These are phyloP conservation scores for Thermophis baileyi DNA, from an alignment of 2,113 vertebrate genomes.

Conservation along the genomic window DNA sequence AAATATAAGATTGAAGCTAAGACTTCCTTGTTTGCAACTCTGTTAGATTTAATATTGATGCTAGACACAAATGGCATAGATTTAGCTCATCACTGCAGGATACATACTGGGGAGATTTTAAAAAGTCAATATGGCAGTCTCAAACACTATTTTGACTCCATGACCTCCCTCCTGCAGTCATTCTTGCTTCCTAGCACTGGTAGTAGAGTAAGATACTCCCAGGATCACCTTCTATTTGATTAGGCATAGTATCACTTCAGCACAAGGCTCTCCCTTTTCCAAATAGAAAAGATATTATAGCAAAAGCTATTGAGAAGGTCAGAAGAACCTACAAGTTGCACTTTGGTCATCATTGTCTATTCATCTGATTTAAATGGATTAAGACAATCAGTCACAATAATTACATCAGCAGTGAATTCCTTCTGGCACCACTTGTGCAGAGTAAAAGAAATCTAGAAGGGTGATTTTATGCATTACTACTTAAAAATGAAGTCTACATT, in stretches of 20 bases:
- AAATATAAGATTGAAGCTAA: neutral
- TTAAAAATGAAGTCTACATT: too few relatives aligned
- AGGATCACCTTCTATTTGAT: neutral
- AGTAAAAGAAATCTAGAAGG: neutral
- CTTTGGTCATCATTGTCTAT: neutral
- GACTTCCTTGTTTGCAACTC: neutral
- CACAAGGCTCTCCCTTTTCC: neutral
- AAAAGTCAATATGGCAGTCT: neutral
- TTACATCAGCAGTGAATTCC: neutral
- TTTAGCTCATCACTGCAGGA: neutral
- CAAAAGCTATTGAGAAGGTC: neutral
- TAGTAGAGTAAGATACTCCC: neutral
- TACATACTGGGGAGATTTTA: neutral
- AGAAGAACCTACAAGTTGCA: neutral
- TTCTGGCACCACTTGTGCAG: neutral
- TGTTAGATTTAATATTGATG: neutral
- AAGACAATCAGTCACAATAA: neutral
- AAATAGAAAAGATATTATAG: neutral
- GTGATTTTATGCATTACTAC: neutral
- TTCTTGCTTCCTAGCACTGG: neutral
- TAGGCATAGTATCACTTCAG: neutral
- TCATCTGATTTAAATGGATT: neutral
- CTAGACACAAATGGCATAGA: neutral
- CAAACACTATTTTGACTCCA: neutral
- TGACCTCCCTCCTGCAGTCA: neutral